Percentiles rank a stretch among this genome's conserved stretches.
Conservation (phyloP, 2,888 invertebrate species). For the Choreutis nemorana region DNA sequence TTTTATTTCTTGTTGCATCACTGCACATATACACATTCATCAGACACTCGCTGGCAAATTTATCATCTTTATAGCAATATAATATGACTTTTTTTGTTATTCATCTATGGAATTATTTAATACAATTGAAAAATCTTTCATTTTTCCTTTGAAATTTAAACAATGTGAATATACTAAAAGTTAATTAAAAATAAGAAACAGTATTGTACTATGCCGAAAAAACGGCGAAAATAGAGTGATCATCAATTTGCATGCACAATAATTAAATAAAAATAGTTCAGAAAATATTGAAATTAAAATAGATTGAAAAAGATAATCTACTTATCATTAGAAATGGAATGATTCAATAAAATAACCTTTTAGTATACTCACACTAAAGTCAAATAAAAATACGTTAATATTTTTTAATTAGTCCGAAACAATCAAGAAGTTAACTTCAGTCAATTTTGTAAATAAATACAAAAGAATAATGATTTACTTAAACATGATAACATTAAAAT, state of each 20-base stretch:
- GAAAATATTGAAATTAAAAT: constrained; percentile 44
- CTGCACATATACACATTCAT: constrained; percentile 53
- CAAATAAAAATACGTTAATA: constrained; percentile 43
- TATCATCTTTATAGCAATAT: constrained; percentile 49
- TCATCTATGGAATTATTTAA: constrained; percentile 53
- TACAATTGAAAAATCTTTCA: constrained; percentile 48
- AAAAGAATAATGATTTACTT: constrained; percentile 47
- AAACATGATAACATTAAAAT: constrained; percentile 37
- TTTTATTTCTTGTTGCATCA: constrained; percentile 60
- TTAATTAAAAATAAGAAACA: constrained; percentile 18
- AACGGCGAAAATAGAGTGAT: constrained; percentile 24
- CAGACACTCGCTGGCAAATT: constrained; percentile 44
- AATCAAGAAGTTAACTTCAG: constrained; percentile 49
- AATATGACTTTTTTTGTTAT: constrained; percentile 55
- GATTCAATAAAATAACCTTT: constrained; percentile 53
- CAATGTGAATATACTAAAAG: constrained; percentile 61
- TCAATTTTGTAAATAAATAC: constrained; percentile 50
- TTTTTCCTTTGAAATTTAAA: constrained; percentile 56
- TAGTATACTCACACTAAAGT: constrained; percentile 52
- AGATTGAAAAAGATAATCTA: constrained; percentile 30
- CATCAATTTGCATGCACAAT: constrained; percentile 32
- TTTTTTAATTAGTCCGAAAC: constrained; percentile 37
- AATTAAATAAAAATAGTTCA: constrained; percentile 36
- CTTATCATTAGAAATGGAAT: constrained; percentile 53
- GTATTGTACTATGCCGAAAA: constrained; percentile 34